Conservation (phyloP, 2,888 invertebrate species). For the Eremobia ochroleuca region DNA sequence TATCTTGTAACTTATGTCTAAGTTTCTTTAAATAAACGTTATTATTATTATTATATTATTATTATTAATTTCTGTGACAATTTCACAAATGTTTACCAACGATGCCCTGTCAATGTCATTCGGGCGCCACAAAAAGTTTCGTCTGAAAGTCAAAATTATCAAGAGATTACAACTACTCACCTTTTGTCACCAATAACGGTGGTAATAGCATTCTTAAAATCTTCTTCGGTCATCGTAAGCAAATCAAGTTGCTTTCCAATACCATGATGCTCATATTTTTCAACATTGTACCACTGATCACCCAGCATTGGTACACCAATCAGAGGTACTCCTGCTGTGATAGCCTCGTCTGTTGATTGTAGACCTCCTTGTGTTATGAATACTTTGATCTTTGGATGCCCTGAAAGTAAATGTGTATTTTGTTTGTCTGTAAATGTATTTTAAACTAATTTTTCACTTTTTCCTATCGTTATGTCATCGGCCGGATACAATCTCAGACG, state of each 20-base stretch:
- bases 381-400: conserved; percentile 49
- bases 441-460: not conserved
- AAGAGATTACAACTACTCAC: conserved; percentile 6
- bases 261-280: conserved; percentile 50
- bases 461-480: not conserved
- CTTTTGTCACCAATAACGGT: conserved; percentile 40
- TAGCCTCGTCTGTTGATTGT: conserved; percentile 70
- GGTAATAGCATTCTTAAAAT: conserved; percentile 31
- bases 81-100: too few species aligned
- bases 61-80: too few species aligned
- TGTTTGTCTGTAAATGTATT: not conserved
- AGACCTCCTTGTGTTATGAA: conserved; percentile 70
- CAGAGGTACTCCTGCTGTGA: conserved; percentile 66
- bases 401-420: conserved; percentile 28
- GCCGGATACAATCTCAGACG: not conserved
- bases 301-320: conserved; percentile 66
- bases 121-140: not conserved
- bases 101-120: too few species aligned
- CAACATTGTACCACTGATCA: conserved; percentile 66
- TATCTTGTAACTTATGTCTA: too few species aligned
- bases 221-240: conserved; percentile 31
- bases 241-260: conserved; percentile 47
- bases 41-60: too few species aligned
- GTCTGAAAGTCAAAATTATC: not conserved
- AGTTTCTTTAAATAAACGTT: too few species aligned